These are phyloP conservation scores for Ptilorrhoa leucosticta DNA, from an alignment of 2,113 vertebrate species.

Conservation along the genomic window DNA sequence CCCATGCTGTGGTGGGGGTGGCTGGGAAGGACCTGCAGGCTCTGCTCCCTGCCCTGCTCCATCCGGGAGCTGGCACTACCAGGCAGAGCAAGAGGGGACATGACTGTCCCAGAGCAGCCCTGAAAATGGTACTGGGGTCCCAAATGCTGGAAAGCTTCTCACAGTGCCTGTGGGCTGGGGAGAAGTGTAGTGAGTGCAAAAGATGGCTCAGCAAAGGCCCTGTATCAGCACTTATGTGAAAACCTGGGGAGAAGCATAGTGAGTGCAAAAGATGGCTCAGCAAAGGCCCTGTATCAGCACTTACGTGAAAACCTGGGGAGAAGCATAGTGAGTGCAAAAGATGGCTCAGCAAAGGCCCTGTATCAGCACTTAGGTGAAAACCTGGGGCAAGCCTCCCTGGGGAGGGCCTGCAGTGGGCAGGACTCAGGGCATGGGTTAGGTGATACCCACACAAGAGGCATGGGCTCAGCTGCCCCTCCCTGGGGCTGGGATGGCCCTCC, in stretches of 20 bases:
- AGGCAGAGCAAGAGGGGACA: background rate
- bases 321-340: background rate
- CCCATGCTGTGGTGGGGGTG: background rate
- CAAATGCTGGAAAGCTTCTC: background rate
- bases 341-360: background rate
- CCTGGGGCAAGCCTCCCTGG: background rate
- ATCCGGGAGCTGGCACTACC: rapidly evolving
- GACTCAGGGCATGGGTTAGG: background rate
- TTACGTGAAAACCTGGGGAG: background rate
- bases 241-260: background rate
- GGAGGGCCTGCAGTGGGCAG: background rate
- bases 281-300: background rate
- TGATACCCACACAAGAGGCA: background rate
- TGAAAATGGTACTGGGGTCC: background rate
- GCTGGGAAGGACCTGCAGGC: background rate
- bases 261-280: background rate
- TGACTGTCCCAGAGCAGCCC: background rate
- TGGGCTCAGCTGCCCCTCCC: background rate
- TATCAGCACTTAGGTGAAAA: background rate
- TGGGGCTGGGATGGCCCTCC: background rate
- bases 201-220: background rate
- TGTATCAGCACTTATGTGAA: background rate
- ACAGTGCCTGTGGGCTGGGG: background rate
- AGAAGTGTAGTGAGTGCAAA: background rate
- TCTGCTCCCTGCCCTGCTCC: background rate